These are phyloP conservation scores for Spatulosminthurus flaviceps DNA, from an alignment of 2,888 invertebrate species.

Conservation along the genomic window DNA sequence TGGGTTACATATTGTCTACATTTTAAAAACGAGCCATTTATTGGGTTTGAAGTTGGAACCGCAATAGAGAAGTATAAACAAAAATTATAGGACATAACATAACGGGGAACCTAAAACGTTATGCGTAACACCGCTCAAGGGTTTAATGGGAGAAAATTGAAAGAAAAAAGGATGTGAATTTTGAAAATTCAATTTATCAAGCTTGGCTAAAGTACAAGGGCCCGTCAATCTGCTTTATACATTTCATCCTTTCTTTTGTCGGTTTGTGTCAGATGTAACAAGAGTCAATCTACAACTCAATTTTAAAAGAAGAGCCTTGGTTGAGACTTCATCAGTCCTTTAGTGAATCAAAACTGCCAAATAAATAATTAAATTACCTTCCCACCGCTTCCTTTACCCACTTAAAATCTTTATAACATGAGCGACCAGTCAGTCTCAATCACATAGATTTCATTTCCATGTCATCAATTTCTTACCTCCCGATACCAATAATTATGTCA, in stretches of 20 bases:
- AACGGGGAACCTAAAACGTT: too few relatives aligned
- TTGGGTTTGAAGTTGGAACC: too few relatives aligned
- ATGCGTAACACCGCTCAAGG: too few relatives aligned
- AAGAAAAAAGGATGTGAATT: not conserved
- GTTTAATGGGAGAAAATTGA: not conserved
- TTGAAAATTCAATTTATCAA: conserved; percentile 15
- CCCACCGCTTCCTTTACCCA: not conserved
- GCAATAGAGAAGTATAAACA: too few relatives aligned
- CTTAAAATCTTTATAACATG: not conserved
- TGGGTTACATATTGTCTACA: too few relatives aligned
- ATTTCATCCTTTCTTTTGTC: not conserved
- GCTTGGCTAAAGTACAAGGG: conserved; percentile 10
- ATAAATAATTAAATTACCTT: conserved; percentile 2
- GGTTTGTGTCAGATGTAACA: not conserved
- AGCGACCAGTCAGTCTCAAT: conserved; percentile 4
- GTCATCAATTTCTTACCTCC: not conserved
- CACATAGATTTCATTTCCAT: not conserved
- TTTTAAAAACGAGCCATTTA: too few relatives aligned
- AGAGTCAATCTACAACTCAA: not conserved
- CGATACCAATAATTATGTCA: too few relatives aligned
- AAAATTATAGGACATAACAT: too few relatives aligned
- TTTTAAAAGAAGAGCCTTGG: not conserved
- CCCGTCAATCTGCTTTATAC: conserved; percentile 19
- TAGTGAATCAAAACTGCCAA: conserved; percentile 2
- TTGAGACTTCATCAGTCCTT: not conserved